Percentiles rank a stretch among this genome's conserved stretches.
Evolutionary conservation across 2,797 vertebrate species (phyloP).

Genomic region (Peromyscus nudipes): DNA sequence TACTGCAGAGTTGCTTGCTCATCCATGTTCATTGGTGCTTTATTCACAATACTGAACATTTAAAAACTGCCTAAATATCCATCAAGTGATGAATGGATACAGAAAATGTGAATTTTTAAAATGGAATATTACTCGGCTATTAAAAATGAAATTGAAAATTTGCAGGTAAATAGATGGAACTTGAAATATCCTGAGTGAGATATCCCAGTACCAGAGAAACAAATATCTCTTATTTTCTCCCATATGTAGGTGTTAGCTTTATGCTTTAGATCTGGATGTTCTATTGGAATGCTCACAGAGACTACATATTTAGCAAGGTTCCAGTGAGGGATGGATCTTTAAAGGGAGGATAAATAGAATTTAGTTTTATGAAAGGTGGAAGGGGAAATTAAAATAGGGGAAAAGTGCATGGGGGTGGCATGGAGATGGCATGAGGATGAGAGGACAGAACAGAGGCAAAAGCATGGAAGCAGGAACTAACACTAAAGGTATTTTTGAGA

Average conservation of each 20-base stretch:
- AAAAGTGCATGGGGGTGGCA: background rate
- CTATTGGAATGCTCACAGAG: background rate
- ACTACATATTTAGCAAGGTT: background rate
- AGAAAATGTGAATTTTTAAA: background rate
- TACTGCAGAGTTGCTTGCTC: background rate
- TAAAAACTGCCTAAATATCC: background rate
- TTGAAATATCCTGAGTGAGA: background rate
- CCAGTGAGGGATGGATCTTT: background rate
- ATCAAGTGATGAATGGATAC: background rate
- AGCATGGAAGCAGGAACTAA: background rate
- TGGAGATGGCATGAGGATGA: background rate
- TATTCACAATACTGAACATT: background rate
- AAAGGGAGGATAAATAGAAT: background rate
- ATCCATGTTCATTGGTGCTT: too few relatives aligned
- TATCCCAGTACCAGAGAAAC: background rate
- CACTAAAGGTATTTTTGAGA: background rate
- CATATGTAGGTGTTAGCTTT: background rate
- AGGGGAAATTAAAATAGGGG: background rate
- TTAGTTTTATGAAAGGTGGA: background rate
- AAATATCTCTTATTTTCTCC: background rate
- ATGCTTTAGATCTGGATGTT: background rate
- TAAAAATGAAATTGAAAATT: background rate
- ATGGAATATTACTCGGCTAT: background rate
- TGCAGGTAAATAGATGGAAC: background rate
- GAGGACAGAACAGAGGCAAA: background rate